These are phyloP conservation scores for Grammomys surdaster DNA, from an alignment of 2,113 vertebrate species.

Conservation along the genomic window DNA sequence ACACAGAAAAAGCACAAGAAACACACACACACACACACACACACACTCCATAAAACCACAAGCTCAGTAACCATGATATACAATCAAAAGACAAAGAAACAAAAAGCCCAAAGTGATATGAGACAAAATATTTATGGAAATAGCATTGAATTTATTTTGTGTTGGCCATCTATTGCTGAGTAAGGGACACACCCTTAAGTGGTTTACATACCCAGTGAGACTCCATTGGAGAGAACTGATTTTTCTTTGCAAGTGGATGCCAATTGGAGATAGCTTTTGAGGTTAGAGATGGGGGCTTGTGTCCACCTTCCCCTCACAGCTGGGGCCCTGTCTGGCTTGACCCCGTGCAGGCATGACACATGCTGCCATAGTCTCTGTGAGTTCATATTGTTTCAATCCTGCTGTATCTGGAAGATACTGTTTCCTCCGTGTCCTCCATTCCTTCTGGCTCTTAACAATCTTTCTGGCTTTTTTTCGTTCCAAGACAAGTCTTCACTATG, in stretches of 20 bases:
- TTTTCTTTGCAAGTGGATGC: not conserved
- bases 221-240: not conserved
- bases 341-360: not conserved
- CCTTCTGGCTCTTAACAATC: not conserved
- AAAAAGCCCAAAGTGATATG: not conserved
- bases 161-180: not conserved
- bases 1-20: not conserved
- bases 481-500: not conserved
- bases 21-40: not conserved
- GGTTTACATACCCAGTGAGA: not conserved
- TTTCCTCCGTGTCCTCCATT: not conserved
- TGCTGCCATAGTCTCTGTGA: not conserved
- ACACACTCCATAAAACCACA: not conserved
- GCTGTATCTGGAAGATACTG: not conserved
- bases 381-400: not conserved
- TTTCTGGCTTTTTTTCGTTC: not conserved
- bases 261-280: not conserved
- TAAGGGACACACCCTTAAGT: not conserved
- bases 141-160: not conserved
- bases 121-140: not conserved
- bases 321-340: not conserved
- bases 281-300: not conserved
- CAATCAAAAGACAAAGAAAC: not conserved
- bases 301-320: not conserved
- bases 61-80: not conserved